phyloP scores from a whole-genome alignment of 2,113 vertebrate species.

The Laticauda colubrina region DNA sequence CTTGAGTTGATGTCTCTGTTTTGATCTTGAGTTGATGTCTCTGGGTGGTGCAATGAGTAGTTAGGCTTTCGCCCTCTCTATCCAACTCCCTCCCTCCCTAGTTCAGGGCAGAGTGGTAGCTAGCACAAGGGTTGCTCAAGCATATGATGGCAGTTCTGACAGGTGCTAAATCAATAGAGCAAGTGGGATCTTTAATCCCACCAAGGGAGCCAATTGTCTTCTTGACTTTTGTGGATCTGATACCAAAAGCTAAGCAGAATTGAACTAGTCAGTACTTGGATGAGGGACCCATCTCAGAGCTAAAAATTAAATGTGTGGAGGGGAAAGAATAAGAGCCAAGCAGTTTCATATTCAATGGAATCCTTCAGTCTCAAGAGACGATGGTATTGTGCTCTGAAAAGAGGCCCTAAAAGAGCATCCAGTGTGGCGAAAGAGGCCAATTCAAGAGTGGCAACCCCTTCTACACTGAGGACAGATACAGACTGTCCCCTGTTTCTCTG shows the following conservation, averaged over 20 bases:
- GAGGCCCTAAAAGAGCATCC: no score
- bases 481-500: no score
- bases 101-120: background rate
- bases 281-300: background rate
- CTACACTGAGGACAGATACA: no score
- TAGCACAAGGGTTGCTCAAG: background rate
- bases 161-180: background rate
- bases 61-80: accelerated
- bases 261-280: background rate
- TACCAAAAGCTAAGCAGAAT: background rate
- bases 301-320: background rate
- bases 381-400: no score
- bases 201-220: background rate
- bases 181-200: background rate
- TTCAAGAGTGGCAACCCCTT: no score
- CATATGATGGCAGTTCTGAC: no score
- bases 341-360: background rate
- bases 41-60: background rate
- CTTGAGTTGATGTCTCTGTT: background rate
- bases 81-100: background rate
- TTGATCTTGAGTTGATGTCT: background rate
- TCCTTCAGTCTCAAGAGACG: no score
- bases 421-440: no score
- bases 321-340: background rate
- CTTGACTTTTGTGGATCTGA: background rate